Conservation (phyloP, 2,113 vertebrate genomes). For the Albula glossodonta region DNA sequence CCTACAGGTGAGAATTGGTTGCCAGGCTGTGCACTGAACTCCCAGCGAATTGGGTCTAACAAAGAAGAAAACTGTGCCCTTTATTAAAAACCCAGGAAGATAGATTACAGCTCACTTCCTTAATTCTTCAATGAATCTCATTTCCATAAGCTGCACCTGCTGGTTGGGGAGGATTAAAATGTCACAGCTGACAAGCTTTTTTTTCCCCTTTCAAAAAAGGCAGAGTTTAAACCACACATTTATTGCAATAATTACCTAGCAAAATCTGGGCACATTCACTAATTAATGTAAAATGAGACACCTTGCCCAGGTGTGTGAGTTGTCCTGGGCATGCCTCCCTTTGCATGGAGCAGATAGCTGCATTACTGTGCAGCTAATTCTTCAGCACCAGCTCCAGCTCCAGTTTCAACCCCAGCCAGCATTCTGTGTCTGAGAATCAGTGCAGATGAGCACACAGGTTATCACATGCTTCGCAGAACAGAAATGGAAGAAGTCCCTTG, state of each 20-base stretch:
- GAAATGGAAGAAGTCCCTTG: not conserved
- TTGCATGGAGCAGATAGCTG: not conserved
- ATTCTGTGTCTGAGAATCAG: not conserved
- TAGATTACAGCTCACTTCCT: not conserved
- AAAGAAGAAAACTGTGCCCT: not conserved
- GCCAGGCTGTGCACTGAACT: not conserved
- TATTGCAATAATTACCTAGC: conserved; percentile 6
- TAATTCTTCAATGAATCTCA: conserved; percentile 8
- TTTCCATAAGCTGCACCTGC: conserved; percentile 3
- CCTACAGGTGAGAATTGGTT: not conserved
- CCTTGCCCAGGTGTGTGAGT: not conserved
- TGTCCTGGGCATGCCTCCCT: not conserved
- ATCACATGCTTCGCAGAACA: not conserved
- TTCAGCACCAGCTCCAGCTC: not conserved
- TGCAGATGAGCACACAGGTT: not conserved
- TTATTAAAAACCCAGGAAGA: not conserved
- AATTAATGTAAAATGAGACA: not conserved
- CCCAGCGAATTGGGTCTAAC: not conserved
- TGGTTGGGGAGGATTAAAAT: not conserved
- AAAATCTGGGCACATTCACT: not conserved
- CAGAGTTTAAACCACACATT: not conserved
- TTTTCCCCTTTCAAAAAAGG: not conserved
- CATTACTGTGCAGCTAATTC: not conserved
- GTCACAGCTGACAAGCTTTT: not conserved
- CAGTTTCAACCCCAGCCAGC: not conserved